Evolutionary conservation across 2,888 invertebrate genomes (phyloP), one percentile per base, ranked within the genome.

Genomic region (Lottia scabra): DNA sequence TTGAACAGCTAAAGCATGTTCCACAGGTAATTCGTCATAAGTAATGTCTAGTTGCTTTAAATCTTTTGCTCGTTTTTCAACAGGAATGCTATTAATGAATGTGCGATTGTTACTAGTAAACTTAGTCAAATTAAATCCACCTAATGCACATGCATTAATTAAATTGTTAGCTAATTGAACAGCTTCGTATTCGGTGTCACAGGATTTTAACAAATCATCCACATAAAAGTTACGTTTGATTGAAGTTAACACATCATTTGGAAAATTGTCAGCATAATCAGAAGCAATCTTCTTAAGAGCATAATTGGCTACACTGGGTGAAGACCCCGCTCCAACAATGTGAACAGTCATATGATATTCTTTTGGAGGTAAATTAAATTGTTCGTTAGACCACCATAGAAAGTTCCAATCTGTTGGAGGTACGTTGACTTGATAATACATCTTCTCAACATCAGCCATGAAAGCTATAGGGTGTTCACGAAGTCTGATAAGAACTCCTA

Each of bases 371-470:
- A n/a, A n/a, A 1, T 38, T 30, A 8, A 27, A n/a, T 26, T 38
- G 16, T 56, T 27, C 71, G 30, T 69, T 62, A 13, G 27, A n/a
- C 56, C 48, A 71, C 68, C 71, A 71, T 12, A 71, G 44, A 19
- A 15, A 26, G 38, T 71, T 56, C 16, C 62, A 38, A 26, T 69
- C 68, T 30, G 69, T 66, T 66, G 38, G 56, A 16, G 44, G 43
- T 0, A 70, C 73, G 10, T 70, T 69, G 8, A 73, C 63, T 16
- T 67, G 65, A 56, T 70, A 63, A 27, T 69, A 66, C 73, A 73
- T 70, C 26, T 48, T 48, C 45, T 73, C 67, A 10, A 73, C 65
- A 62, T 73, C 73, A 13, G 65, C 70, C 67, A 73, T 67, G 30
- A 73, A 62, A 38, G 73, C 69, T 65, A 69, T 27, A 23, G 38